Base-by-base conservation (phyloP, 1,140 invertebrate genomes). In the Lysiphlebus fabarum region DNA sequence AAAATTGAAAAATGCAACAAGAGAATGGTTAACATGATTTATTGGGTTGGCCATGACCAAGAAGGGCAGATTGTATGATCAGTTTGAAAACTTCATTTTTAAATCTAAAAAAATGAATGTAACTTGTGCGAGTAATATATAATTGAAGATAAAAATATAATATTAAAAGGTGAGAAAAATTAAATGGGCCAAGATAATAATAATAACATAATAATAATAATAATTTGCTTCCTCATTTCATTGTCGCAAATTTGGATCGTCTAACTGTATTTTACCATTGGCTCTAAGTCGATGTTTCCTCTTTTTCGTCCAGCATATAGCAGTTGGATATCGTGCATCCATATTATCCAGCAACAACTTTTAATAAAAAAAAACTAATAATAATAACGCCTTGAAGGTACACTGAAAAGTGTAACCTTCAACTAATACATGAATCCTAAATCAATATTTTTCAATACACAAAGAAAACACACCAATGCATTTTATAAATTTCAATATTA, bases 211-310 rank as follows among this genome's bases (percentile, higher is more conserved):
- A n/a, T n/a, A n/a, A n/a, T n/a, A n/a, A n/a, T 51, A 34, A 34
- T 41, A 47, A 49, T 60, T 65, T 59, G 67, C 70, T 74, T 75
- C 74, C 70, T 75, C 66, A 68, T 75, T 74, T 72, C 49, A 51
- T 51, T 76, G 74, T 77, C 69, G 70, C 69, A 70, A 78, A 79
- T 79, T 78, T 70, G 72, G 75, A 77, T 71, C 76, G 74, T 56
- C 68, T 78, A 79, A 79, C 77, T 74, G 77, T 79, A 77, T 62
- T 65, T 17, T 17, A 17, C 60, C 58, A 62, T 59, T 53, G 61
- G 63, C 61, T 67, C 62, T 65, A 62, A 61, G 58, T 59, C 65
- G 62, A 65, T 63, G 61, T 43, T n/a, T 40, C 49, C 49, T 4
- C 49, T n/a, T 37, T 17, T 17, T 1, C n/a, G 49, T 34, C 43